Conservation (phyloP, 2,888 invertebrate species). For the Diaphora mendica region DNA sequence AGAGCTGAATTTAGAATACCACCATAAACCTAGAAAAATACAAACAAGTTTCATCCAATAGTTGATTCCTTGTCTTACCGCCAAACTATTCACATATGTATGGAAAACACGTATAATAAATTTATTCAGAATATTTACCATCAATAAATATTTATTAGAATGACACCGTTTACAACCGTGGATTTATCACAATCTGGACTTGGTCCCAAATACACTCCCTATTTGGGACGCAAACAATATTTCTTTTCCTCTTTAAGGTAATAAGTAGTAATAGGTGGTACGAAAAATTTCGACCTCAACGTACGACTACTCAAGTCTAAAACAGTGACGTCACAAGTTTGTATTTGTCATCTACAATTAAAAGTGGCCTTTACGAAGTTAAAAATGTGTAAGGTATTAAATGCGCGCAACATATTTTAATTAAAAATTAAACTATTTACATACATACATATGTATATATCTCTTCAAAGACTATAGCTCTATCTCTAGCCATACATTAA, state of each 20-base stretch:
- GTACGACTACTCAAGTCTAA: too few species aligned
- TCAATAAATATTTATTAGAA: slow-evolving; percentile 37
- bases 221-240: slow-evolving; percentile 21
- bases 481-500: neutral
- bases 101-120: slow-evolving; percentile 18
- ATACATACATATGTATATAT: too few species aligned
- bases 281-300: too few species aligned
- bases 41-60: slow-evolving; percentile 9
- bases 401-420: too few species aligned
- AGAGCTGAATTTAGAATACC: neutral
- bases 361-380: too few species aligned
- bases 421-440: too few species aligned
- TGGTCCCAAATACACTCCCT: neutral
- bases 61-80: slow-evolving; percentile 20
- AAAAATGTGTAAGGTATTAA: too few species aligned
- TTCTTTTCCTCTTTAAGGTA: neutral
- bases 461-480: too few species aligned
- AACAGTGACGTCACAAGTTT: too few species aligned
- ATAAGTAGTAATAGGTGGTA: too few species aligned
- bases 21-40: neutral
- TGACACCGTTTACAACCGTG: slow-evolving; percentile 17
- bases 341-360: too few species aligned
- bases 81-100: slow-evolving; percentile 17
- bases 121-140: slow-evolving; percentile 25
- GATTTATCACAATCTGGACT: slow-evolving; percentile 21